Percentiles rank a stretch among this genome's conserved stretches.
These are phyloP conservation scores for Gymnocheta viridis DNA, from an alignment of 2,888 invertebrate species.

Conservation along the genomic window DNA sequence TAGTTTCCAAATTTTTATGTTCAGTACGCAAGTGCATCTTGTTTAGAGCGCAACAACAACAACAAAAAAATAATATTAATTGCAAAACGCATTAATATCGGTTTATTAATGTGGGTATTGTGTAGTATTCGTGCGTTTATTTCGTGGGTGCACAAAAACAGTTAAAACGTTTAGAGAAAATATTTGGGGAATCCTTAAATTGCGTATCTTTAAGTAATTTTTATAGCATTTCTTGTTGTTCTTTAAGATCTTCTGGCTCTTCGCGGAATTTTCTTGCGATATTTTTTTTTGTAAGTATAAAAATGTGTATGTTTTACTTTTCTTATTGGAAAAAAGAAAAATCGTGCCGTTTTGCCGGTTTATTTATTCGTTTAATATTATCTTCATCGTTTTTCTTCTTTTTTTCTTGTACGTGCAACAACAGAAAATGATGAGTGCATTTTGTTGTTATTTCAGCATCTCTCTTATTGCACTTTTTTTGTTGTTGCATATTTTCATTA, in stretches of 20 bases:
- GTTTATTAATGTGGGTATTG: background rate
- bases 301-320: background rate
- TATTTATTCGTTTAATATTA: conserved; percentile 1
- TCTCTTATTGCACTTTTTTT: background rate
- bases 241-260: background rate
- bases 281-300: background rate
- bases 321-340: background rate
- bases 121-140: background rate
- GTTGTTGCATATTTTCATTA: background rate
- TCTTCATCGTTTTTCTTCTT: background rate
- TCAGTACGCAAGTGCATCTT: conserved; percentile 32
- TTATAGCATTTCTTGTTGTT: conserved; percentile 20
- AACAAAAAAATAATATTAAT: background rate
- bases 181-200: conserved; percentile 50
- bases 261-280: background rate
- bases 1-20: background rate
- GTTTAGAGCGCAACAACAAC: conserved; percentile 15
- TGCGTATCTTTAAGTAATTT: conserved; percentile 50
- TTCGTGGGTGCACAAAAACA: conserved; percentile 4
- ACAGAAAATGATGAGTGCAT: background rate
- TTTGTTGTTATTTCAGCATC: conserved; percentile 29
- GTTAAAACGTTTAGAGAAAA: conserved; percentile 4
- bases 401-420: background rate
- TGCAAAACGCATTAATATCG: conserved; percentile 1
- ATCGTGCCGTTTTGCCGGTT: conserved; percentile 37